Conservation (phyloP, 1,140 invertebrate species). For the Mamestra configurata region DNA sequence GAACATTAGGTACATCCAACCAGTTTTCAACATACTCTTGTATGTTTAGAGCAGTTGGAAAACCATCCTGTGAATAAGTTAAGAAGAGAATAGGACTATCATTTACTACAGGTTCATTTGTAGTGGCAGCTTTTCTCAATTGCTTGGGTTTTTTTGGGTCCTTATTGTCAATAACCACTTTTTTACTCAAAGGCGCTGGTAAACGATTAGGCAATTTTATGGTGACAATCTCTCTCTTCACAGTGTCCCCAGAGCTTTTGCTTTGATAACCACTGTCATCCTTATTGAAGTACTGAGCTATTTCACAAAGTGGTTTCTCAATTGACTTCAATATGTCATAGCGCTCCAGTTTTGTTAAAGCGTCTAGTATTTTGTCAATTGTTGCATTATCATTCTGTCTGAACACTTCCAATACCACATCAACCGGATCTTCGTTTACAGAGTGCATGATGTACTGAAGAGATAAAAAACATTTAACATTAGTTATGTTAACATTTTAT, state of each 20-base stretch:
- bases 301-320: slow-evolving; percentile 74
- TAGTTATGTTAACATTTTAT: too few species aligned
- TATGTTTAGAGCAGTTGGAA: slow-evolving; percentile 80
- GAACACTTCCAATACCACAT: slow-evolving; percentile 82
- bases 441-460: slow-evolving; percentile 85
- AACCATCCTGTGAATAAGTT: slow-evolving; percentile 84
- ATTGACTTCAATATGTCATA: slow-evolving; percentile 85
- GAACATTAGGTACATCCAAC: slow-evolving; percentile 70
- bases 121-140: slow-evolving; percentile 63
- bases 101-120: slow-evolving; percentile 65
- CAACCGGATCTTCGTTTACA: slow-evolving; percentile 81
- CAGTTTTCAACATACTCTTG: slow-evolving; percentile 78
- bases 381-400: slow-evolving; percentile 85
- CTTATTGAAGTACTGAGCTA: slow-evolving; percentile 77
- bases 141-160: slow-evolving; percentile 71
- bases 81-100: slow-evolving; percentile 79
- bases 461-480: slow-evolving; percentile 13
- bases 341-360: slow-evolving; percentile 80
- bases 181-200: slow-evolving; percentile 81
- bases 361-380: slow-evolving; percentile 83
- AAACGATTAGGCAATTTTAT: slow-evolving; percentile 77
- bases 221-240: slow-evolving; percentile 66
- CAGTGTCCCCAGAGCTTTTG: slow-evolving; percentile 67
- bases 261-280: slow-evolving; percentile 85
- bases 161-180: slow-evolving; percentile 69